A percentile compares a stretch with the other conserved stretches of the same genome.
Conservation (phyloP, 2,797 vertebrate genomes). For the Pterois miles region DNA sequence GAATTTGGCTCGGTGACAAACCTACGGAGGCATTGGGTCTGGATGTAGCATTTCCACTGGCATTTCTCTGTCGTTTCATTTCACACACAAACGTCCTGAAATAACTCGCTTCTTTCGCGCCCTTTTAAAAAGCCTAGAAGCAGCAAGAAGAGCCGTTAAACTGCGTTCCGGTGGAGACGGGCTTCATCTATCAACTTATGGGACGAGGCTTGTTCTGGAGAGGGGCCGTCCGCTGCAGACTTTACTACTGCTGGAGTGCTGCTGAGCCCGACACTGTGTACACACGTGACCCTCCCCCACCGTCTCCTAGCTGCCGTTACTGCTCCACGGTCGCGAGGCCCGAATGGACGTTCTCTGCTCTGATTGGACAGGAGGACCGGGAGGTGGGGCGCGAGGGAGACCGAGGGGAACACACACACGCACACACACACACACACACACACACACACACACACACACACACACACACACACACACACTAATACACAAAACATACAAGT, state of each 20-base stretch:
- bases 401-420: background rate
- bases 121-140: background rate
- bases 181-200: constrained; percentile 65
- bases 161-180: constrained; percentile 16
- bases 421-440: background rate
- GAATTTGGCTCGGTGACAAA: constrained; percentile 64
- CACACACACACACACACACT: background rate
- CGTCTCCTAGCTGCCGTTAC: constrained; percentile 14
- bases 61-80: constrained; percentile 74
- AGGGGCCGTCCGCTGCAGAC: constrained; percentile 66
- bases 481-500: background rate
- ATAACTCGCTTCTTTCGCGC: constrained; percentile 7
- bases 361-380: constrained; percentile 64
- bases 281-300: constrained; percentile 89
- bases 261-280: constrained; percentile 77
- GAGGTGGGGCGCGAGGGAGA: constrained; percentile 58
- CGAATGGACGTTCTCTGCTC: constrained; percentile 33
- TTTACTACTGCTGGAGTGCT: constrained; percentile 82
- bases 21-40: constrained; percentile 84
- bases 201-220: constrained; percentile 70
- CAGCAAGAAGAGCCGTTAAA: background rate
- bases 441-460: background rate
- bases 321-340: constrained; percentile 47
- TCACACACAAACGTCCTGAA: constrained; percentile 24
- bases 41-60: constrained; percentile 78